Base-by-base conservation (phyloP, 2,113 vertebrate genomes). In the Cololabis saira region DNA sequence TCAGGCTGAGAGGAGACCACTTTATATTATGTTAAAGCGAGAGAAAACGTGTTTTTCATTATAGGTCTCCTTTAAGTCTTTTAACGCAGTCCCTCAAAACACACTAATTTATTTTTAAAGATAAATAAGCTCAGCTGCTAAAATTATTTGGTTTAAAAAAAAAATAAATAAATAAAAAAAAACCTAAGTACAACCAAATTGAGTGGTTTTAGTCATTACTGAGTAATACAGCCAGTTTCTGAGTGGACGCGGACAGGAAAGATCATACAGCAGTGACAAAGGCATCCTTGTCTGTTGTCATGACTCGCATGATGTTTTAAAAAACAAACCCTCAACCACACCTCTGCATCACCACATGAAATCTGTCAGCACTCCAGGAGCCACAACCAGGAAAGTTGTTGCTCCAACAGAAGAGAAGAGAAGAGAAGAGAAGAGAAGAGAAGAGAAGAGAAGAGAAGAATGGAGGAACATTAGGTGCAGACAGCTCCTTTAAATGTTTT, bases 271-370 rank as follows among this genome's bases (percentile, higher is more conserved):
- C 45, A n/a, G 48, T 48, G 18, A 43, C 45, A 65, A 45, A 47
- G 44, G 37, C 62, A 52, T 75, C 74, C 52, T 48, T 72, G 57
- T 70, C 49, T 73, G 67, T 52, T 17, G 60, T 76, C 62, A 71
- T 43, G 63, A 52, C 50, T 68, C 45, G 61, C 16, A 17, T 86
- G 84, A 84, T 70, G 89, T 90, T 87, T 18, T 89, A 87, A 89
- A 74, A 81, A 74, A 81, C 82, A 83, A 81, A 67, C 77, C 64
- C 80, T 78, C 64, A 71, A 60, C 40, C 79, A 71, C 63, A 79
- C 68, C 56, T 73, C 64, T 73, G 12, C n/a, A 41, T 70, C 52
- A 40, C 57, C 57, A 76, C 76, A 76, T 66, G 53, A 61, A 86
- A 71, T 45, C 59, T 76, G 83, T 68, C 78, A 56, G 69, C 50